Evolutionary conservation across 2,888 invertebrate species (phyloP).

Genomic region (Arge pagana): DNA sequence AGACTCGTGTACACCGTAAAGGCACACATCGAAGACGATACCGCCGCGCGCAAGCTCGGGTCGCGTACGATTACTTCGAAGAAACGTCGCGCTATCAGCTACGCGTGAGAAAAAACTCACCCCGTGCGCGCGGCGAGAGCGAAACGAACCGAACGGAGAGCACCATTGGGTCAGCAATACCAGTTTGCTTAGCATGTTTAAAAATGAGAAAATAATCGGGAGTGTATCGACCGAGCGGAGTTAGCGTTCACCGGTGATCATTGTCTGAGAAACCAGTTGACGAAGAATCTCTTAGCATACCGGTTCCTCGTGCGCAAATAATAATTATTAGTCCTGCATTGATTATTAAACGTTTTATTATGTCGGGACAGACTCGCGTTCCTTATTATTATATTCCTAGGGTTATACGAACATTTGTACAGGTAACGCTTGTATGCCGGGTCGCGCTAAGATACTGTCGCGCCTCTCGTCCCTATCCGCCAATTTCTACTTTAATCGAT

Average conservation of each 20-base stretch:
- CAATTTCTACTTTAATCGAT: conserved; percentile 17
- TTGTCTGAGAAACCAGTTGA: conserved; percentile 58
- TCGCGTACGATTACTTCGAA: conserved; percentile 14
- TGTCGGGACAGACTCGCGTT: conserved; percentile 2
- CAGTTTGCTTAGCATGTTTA: conserved; percentile 49
- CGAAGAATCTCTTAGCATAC: conserved; percentile 52
- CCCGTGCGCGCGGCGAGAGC: background rate
- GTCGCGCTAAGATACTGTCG: too few relatives aligned
- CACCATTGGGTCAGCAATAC: conserved; percentile 1
- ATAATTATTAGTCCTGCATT: conserved; percentile 55
- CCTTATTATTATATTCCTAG: conserved; percentile 8
- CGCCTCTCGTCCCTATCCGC: too few relatives aligned
- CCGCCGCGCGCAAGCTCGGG: background rate
- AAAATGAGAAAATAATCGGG: conserved; percentile 56
- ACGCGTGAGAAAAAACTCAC: conserved; percentile 12
- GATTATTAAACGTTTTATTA: conserved; percentile 54
- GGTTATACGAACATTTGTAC: conserved; percentile 1
- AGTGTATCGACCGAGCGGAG: conserved; percentile 48
- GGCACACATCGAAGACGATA: too few relatives aligned
- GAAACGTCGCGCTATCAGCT: conserved; percentile 11
- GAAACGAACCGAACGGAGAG: background rate
- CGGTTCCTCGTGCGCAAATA: conserved; percentile 45
- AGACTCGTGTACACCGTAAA: too few relatives aligned
- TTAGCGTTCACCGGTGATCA: conserved; percentile 38
- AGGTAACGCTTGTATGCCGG: background rate